These are phyloP conservation scores for Colossoma macropomum DNA, from an alignment of 2,113 vertebrate genomes.

Conservation along the genomic window DNA sequence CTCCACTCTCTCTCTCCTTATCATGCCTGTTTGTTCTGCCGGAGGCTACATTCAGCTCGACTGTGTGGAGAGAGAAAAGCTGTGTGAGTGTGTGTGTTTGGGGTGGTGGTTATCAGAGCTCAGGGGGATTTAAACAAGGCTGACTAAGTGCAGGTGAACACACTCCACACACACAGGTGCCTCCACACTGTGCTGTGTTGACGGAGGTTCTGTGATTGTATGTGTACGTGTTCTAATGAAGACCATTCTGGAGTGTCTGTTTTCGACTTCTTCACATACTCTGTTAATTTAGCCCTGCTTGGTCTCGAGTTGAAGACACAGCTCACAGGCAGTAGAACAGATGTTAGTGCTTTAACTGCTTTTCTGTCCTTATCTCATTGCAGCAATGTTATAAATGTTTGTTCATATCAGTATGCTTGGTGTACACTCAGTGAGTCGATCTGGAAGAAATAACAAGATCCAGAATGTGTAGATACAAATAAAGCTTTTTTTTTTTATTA, in stretches of 20 bases:
- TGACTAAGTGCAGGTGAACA: constrained; percentile 23
- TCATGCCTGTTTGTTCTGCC: not conserved
- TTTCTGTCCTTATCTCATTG: not conserved
- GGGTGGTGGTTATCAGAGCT: constrained; percentile 10
- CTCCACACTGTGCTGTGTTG: constrained; percentile 9
- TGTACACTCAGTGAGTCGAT: not conserved
- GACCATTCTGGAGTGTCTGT: not conserved
- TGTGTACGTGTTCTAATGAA: not conserved
- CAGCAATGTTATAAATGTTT: not conserved
- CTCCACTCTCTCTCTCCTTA: too few species aligned
- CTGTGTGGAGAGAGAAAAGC: not conserved
- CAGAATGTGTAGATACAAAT: not conserved
- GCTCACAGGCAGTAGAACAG: not conserved
- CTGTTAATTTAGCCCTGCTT: not conserved
- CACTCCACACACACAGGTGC: constrained; percentile 11
- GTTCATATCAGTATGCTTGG: not conserved
- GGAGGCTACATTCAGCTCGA: not conserved
- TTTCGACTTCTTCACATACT: not conserved
- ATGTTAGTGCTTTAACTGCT: not conserved
- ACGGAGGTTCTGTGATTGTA: not conserved
- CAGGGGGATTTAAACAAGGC: not conserved
- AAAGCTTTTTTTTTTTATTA: not conserved
- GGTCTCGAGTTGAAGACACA: not conserved
- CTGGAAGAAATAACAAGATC: too few species aligned
- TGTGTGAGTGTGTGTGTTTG: too few species aligned